Evolutionary conservation across 1,140 invertebrate genomes (phyloP).

Genomic region (Octopus sinensis): DNA sequence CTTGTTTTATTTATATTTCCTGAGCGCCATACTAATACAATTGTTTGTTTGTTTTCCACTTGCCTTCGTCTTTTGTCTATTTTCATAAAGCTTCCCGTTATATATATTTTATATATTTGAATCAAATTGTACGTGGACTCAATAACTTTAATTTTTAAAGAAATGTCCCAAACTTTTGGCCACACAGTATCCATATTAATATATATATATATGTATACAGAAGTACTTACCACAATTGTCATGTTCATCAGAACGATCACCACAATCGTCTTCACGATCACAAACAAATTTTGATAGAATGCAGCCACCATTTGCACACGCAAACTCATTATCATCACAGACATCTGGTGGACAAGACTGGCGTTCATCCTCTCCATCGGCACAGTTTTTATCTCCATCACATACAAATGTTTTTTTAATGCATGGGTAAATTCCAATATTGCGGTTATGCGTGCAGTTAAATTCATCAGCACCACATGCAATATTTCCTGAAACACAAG

Average conservation of each 20-base stretch:
- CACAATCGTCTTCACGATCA: slow-evolving; percentile 50
- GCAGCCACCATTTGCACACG: slow-evolving; percentile 45
- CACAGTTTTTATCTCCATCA: slow-evolving; percentile 53
- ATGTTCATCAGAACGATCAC: slow-evolving; percentile 47
- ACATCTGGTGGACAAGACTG: slow-evolving; percentile 37
- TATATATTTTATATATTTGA: too few relatives aligned
- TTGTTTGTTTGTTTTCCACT: too few relatives aligned
- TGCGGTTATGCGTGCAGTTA: slow-evolving; percentile 61
- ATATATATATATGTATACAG: neutral
- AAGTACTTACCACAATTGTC: slow-evolving; percentile 40
- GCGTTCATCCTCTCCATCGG: slow-evolving; percentile 46
- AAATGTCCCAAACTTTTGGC: too few relatives aligned
- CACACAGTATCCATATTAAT: neutral
- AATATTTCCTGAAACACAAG: slow-evolving; percentile 27
- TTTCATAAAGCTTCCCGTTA: too few relatives aligned
- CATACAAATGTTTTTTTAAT: slow-evolving; percentile 49
- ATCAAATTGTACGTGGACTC: too few relatives aligned
- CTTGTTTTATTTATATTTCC: too few relatives aligned
- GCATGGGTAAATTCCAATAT: slow-evolving; percentile 61
- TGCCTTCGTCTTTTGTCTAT: too few relatives aligned
- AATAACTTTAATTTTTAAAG: too few relatives aligned
- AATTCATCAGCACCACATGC: slow-evolving; percentile 44
- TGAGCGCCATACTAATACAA: too few relatives aligned
- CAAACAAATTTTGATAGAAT: slow-evolving; percentile 39
- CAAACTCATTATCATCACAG: slow-evolving; percentile 41